A percentile compares a stretch with the other conserved stretches of the same genome.
Conservation (phyloP, 1,140 invertebrate genomes). For the Brachionus rubens region DNA sequence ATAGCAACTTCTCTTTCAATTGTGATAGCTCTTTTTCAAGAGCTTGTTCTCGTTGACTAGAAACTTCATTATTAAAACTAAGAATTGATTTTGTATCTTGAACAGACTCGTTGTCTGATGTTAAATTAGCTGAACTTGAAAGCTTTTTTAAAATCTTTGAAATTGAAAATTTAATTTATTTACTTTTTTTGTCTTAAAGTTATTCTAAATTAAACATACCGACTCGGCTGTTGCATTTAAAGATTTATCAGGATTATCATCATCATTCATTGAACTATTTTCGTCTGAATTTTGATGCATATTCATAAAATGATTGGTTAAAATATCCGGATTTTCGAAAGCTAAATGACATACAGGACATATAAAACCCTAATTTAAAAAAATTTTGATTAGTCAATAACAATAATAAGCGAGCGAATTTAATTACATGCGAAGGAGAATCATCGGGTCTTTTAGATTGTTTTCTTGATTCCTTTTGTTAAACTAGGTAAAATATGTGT, state of each 20-base stretch:
- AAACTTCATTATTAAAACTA: conserved; percentile 4
- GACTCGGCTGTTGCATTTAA: conserved; percentile 3
- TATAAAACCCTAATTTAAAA: conserved; percentile 38
- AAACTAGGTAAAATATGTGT: neutral
- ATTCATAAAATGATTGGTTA: conserved; percentile 11
- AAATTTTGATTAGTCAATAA: neutral
- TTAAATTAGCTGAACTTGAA: neutral
- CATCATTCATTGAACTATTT: conserved; percentile 1
- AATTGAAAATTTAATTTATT: neutral
- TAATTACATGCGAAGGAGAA: conserved; percentile 10
- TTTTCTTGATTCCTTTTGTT: conserved; percentile 7
- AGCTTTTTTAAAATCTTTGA: neutral
- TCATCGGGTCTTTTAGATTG: neutral
- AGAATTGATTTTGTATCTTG: conserved; percentile 9
- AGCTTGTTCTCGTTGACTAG: neutral
- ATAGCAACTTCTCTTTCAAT: neutral
- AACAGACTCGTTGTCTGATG: conserved; percentile 6
- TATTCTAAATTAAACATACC: neutral
- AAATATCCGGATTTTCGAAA: conserved; percentile 1
- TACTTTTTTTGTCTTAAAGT: neutral
- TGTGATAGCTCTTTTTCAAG: neutral
- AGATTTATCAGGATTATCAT: neutral
- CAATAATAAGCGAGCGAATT: no score
- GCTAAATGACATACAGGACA: conserved; percentile 37
- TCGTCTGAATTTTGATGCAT: conserved; percentile 1